Evolutionary conservation across 2,113 vertebrate species (phyloP), one percentile per base, ranked within the genome.

Genomic region (Xyliphius kryptos): DNA sequence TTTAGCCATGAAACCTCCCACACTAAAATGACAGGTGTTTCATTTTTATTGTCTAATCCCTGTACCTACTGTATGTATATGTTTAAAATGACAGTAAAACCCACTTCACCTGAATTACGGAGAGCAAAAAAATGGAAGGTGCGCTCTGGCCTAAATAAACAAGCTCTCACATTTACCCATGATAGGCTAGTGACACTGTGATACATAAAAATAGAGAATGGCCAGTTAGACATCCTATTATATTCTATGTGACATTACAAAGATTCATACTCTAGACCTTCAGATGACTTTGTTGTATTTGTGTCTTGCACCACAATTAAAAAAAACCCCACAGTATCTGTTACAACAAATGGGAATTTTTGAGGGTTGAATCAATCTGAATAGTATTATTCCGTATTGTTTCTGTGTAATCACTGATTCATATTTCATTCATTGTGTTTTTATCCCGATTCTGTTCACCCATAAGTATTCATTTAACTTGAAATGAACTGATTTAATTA

Each of bases 401-500:
- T 26, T 10, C 14, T 1, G 32, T 38, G 32, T 56, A 40, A 40
- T 5, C 15, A 55, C 9, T 12, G 15, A 55, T 54, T 54, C 11
- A 55, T 19, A 19, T 38, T 56, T 56, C 32, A 19, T 40, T 40
- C 53, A 56, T 19, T 3, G 1, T 56, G 37, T 19, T 12, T 20
- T 41, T 37, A 20, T 40, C 17, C 26, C 52, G 17, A 22, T 36
- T 54, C 52, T 37, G 9, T 37, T 54, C n/a, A 17, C 14, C 22
- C 26, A 14, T 56, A 58, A 26, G 60, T 51, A 61, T 58, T 71
- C 69, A 44, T 56, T 46, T 22, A 40, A 66, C 68, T 64, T 51
- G 54, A 65, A 59, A 61, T 49, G 68, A 50, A 70, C 66, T 71
- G 68, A 63, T 64, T 56, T 37, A 48, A 59, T 69, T 63, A 69